These are phyloP conservation scores for Danio tinwini DNA, from an alignment of 2,797 vertebrate species.

Conservation along the genomic window DNA sequence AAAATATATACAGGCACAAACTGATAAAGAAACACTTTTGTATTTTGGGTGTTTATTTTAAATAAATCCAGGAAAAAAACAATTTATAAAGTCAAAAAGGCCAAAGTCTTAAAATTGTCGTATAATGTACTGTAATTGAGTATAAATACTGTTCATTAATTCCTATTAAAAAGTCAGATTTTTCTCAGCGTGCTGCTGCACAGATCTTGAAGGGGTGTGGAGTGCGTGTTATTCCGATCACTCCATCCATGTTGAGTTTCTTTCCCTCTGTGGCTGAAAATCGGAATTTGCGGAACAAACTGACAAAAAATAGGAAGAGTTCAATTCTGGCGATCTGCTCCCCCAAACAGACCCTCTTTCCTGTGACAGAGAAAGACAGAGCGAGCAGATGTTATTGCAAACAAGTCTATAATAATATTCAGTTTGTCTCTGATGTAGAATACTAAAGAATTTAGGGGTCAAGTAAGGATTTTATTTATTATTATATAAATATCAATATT, in stretches of 20 bases:
- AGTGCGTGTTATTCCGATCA: slow-evolving; percentile 77
- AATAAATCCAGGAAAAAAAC: too few relatives aligned
- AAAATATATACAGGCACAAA: too few relatives aligned
- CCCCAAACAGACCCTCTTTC: slow-evolving; percentile 83
- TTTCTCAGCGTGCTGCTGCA: slow-evolving; percentile 40
- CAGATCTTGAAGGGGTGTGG: slow-evolving; percentile 69
- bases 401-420: background rate
- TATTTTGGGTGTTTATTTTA: too few relatives aligned
- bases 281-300: slow-evolving; percentile 82
- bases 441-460: too few relatives aligned
- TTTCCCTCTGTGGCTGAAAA: slow-evolving; percentile 73
- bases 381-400: too few relatives aligned
- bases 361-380: slow-evolving; percentile 65
- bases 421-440: background rate
- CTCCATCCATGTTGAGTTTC: slow-evolving; percentile 68
- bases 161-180: too few relatives aligned
- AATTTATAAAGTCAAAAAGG: too few relatives aligned
- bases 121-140: too few relatives aligned
- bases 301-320: slow-evolving; percentile 78
- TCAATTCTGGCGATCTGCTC: slow-evolving; percentile 83
- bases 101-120: too few relatives aligned
- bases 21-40: too few relatives aligned
- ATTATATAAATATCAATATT: too few relatives aligned
- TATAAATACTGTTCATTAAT: background rate
- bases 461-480: too few relatives aligned